Base-by-base conservation (phyloP, 2,797 vertebrate species). In the Leptoclinus maculatus region DNA sequence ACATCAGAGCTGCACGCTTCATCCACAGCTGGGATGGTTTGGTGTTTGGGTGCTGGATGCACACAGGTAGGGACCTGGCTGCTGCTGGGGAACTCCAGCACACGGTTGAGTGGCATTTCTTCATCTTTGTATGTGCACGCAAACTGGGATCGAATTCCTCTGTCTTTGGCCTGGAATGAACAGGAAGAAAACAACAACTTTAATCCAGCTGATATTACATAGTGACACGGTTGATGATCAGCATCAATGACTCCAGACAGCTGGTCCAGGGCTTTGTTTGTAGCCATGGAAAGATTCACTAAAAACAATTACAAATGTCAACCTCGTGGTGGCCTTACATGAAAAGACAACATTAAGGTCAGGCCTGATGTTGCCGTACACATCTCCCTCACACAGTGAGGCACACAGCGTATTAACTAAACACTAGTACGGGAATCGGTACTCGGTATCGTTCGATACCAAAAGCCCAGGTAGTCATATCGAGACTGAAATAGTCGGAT, bases 41-140 rank as follows among this genome's bases (percentile, higher is more conserved):
- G 56, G 67, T 23, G 82, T 86, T 95, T 94, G 79, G 94, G 91
- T 53, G 92, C 83, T 21, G 95, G 93, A 60, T 90, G 92, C 54
- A 92, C 29, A 39, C 92, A 94, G 78, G 91, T 89, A 34, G 93
- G 87, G 38, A 88, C 74, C 80, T 94, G 94, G 64, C 89, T 94
- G 76, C 75, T 65, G 87, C 91, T 93, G 17, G 89, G 92, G 83
- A 95, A 96, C 39, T 90, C 83, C 74, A 93, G 91, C 76, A 84
- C 85, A 14, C 90, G 90, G 89, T 86, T 96, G 41, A 95, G 91
- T 8, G 94, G 91, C 72, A 66, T 83, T 0, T 95, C 92, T 5
- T 96, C 96, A 0, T 96, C 97, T 83, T 90, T 94, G 79, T 99
- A 99, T 0, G 97, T 99, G 91, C 97, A 99, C 39, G 97, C 95